Evolutionary conservation across 2,888 invertebrate species (phyloP).

Genomic region (Mechanitis mazaeus): DNA sequence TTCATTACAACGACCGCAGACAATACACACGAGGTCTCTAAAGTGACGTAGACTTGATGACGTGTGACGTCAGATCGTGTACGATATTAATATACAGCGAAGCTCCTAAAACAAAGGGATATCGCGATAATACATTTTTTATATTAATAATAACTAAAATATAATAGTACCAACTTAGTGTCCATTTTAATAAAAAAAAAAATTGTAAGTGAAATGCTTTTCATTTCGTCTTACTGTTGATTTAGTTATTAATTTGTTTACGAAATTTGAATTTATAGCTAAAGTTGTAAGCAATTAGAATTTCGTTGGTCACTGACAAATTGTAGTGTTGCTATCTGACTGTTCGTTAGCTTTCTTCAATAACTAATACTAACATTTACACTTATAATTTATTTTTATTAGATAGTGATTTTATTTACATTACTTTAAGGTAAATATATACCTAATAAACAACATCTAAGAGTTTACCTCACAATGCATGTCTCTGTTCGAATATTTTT

Average conservation of each 20-base stretch:
- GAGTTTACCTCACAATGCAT: too few relatives aligned
- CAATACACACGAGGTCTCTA: background rate
- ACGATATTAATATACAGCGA: background rate
- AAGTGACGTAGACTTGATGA: constrained; percentile 2
- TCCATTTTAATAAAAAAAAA: too few relatives aligned
- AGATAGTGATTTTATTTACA: too few relatives aligned
- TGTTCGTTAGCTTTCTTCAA: constrained; percentile 1
- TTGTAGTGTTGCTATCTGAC: constrained; percentile 3
- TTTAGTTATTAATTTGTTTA: background rate
- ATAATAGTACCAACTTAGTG: too few relatives aligned
- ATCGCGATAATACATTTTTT: background rate
- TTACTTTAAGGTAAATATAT: too few relatives aligned
- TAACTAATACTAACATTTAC: background rate
- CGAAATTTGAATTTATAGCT: constrained; percentile 1
- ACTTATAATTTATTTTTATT: background rate
- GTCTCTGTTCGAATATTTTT: too few relatives aligned
- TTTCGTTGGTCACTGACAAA: background rate
- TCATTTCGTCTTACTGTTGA: background rate
- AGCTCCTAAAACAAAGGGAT: background rate
- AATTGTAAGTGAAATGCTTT: background rate
- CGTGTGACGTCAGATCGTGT: background rate
- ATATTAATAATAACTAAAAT: background rate
- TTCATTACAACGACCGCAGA: background rate
- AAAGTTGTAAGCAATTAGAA: background rate
- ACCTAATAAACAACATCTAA: too few relatives aligned